These are phyloP conservation scores for Heterochromis multidens DNA, from an alignment of 2,113 vertebrate genomes.

Conservation along the genomic window DNA sequence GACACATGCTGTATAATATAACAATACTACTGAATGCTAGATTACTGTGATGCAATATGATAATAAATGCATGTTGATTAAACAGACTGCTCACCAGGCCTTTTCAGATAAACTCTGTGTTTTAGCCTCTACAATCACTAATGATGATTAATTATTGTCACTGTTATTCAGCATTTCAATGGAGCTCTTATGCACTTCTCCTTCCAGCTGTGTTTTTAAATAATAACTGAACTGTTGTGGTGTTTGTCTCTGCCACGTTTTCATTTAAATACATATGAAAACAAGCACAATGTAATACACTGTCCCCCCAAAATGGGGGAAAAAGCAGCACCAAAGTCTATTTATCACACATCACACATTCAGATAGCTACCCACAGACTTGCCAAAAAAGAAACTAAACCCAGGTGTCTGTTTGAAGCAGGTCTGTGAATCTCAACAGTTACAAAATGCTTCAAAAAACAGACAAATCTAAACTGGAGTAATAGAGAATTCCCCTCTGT, in stretches of 20 bases:
- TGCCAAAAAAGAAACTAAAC: rapidly evolving
- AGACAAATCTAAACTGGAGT: neutral
- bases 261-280: neutral
- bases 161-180: neutral
- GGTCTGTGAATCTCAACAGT: neutral
- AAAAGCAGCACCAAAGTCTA: rapidly evolving
- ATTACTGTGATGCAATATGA: neutral
- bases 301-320: neutral
- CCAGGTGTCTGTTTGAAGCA: neutral
- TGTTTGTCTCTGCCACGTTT: neutral
- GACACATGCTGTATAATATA: neutral
- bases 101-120: neutral
- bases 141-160: neutral
- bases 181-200: neutral
- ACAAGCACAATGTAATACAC: neutral
- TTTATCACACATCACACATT: rapidly evolving
- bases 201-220: neutral
- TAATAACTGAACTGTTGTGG: neutral
- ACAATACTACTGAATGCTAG: neutral
- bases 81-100: neutral
- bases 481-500: neutral
- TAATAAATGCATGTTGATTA: neutral
- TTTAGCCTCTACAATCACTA: rapidly evolving
- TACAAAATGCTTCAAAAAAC: neutral
- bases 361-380: rapidly evolving